phyloP scores from a whole-genome alignment of 2,888 invertebrate genomes.

The Leucophenga maculata region DNA sequence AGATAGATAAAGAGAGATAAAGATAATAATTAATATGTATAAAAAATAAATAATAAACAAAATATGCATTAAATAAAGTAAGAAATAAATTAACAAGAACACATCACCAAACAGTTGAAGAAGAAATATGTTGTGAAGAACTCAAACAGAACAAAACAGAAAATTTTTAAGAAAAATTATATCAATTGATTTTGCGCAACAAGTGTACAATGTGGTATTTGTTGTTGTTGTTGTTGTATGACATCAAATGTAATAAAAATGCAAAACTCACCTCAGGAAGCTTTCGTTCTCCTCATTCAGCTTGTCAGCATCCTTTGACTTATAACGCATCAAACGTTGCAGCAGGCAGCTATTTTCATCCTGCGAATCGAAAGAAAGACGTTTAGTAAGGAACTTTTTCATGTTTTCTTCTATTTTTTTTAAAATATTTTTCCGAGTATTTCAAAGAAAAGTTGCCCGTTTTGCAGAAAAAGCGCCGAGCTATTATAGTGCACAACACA shows the following conservation, averaged over 20 bases:
- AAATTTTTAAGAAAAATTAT: conserved; percentile 17
- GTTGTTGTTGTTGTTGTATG: neutral
- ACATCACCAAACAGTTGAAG: conserved; percentile 20
- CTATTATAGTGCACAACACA: no score
- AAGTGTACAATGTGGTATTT: conserved; percentile 25
- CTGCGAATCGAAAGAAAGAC: conserved; percentile 74
- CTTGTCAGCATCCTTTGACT: conserved; percentile 94
- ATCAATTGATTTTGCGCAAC: neutral
- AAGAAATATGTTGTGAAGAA: conserved; percentile 36
- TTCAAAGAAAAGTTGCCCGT: no score
- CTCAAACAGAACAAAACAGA: conserved; percentile 49
- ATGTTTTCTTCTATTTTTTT: no score
- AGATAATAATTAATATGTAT: neutral
- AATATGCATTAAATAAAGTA: conserved; percentile 5
- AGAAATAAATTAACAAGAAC: conserved; percentile 32
- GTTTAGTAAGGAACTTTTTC: neutral
- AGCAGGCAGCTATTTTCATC: conserved; percentile 89
- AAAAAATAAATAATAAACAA: neutral
- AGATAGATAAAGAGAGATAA: neutral
- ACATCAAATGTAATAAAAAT: neutral
- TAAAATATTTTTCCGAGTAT: no score
- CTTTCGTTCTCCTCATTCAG: conserved; percentile 98
- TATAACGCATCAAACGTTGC: conserved; percentile 90
- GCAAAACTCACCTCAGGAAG: conserved; percentile 84
- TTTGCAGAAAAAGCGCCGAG: no score